A percentile compares a stretch with the other conserved stretches of the same genome.
These are phyloP conservation scores for Agrochola litura DNA, from an alignment of 2,888 invertebrate species.

Conservation along the genomic window DNA sequence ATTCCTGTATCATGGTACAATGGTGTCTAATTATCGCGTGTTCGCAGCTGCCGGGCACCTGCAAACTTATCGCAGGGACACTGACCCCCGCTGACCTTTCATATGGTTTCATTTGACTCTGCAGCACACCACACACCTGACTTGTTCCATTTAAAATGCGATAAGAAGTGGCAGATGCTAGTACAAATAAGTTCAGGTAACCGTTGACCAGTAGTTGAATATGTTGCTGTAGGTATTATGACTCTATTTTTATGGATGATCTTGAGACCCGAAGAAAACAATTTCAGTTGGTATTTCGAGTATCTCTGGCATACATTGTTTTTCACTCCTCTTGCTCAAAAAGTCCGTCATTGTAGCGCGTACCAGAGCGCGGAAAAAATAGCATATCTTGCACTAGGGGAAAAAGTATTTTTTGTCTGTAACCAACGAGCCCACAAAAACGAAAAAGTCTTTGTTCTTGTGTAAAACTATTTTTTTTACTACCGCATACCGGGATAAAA, in stretches of 20 bases:
- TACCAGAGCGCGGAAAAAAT: too few species aligned
- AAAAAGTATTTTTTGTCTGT: too few species aligned
- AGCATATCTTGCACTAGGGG: too few species aligned
- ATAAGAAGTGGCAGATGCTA: constrained; percentile 61
- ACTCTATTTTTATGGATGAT: constrained; percentile 1
- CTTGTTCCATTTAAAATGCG: constrained; percentile 55
- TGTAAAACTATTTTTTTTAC: too few species aligned
- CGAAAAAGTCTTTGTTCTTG: too few species aligned
- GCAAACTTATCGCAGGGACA: constrained; percentile 74
- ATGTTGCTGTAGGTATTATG: background rate
- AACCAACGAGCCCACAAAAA: too few species aligned
- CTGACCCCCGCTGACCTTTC: constrained; percentile 74
- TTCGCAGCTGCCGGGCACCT: constrained; percentile 76
- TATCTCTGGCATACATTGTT: background rate
- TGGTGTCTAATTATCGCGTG: constrained; percentile 62
- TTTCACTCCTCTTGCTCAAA: too few species aligned
- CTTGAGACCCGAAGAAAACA: background rate
- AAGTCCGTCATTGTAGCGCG: too few species aligned
- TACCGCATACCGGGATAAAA: too few species aligned
- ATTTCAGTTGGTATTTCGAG: background rate
- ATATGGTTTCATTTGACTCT: constrained; percentile 47
- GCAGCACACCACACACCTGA: constrained; percentile 62
- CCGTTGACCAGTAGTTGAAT: background rate
- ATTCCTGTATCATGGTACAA: constrained; percentile 59
- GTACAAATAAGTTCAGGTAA: constrained; percentile 28